Evolutionary conservation across 2,113 vertebrate species (phyloP), one percentile per base, ranked within the genome.

Genomic region (Amia ocellicauda): DNA sequence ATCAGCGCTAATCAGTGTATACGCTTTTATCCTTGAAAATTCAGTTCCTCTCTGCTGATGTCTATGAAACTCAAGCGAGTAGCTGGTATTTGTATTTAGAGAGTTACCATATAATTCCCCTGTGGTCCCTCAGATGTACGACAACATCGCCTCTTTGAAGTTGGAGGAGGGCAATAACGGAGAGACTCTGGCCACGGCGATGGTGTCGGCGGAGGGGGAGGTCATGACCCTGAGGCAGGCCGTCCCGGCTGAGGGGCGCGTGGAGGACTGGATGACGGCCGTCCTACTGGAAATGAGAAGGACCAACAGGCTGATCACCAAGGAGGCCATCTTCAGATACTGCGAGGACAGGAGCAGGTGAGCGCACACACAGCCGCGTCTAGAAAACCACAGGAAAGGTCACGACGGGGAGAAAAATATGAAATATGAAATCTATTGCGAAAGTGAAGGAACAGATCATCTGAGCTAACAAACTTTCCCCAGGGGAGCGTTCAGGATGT

Each of bases 91-190:
- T n/a, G n/a, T n/a, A n/a, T n/a, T n/a, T n/a, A n/a, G n/a, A n/a
- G n/a, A n/a, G n/a, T n/a, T n/a, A n/a, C n/a, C n/a, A n/a, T n/a
- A n/a, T n/a, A n/a, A n/a, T n/a, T n/a, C n/a, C n/a, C n/a, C n/a
- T n/a, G n/a, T n/a, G n/a, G n/a, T n/a, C n/a, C n/a, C n/a, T n/a
- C 77, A 92, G 97, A 99, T 99, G 97, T 99, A 90, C 7, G 97
- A 99, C 82, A 99, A 99, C 57, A 82, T 99, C 29, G 92, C 91
- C 0, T 84, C 88, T 3, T 83, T 99, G 78, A 83, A 77, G 57
- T 96, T 99, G 63, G 80, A 87, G 2, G 78, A 82, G 0, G 86
- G 88, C 2, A 83, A 87, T 14, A 70, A 67, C 0, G 88, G 85
- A 0, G 83, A 91, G 53, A 89, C 83, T 7, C 72, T 92, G 9